Base-by-base conservation (phyloP, 2,113 vertebrate species). In the Equus przewalskii region DNA sequence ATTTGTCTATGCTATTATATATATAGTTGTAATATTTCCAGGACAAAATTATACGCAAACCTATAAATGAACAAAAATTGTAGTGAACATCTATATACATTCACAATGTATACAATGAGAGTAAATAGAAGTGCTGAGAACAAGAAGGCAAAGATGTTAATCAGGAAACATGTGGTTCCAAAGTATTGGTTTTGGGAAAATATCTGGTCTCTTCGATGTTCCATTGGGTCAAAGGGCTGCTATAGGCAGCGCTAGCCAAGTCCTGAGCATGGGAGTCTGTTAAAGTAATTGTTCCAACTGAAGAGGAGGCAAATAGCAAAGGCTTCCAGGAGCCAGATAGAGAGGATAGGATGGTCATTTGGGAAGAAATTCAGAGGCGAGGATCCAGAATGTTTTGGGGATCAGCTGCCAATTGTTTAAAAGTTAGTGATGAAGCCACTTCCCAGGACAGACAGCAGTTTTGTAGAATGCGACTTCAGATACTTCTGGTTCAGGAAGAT, bases 1-100 rank as follows among this genome's bases (percentile, higher is more conserved):
- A 72, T 95, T 92, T 51, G 8, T 97, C 30, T 97, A 60, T 96
- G 73, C 73, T 83, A 28, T 94, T 93, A 21, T 83, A 72, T 76
- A 36, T 58, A 79, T 80, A 83, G 58, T 86, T 56, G 56, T 70
- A 87, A 73, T 97, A 79, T 90, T 78, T 96, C 22, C n/a, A 82
- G 41, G 56, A 65, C 6, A 82, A 89, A 94, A 83, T 86, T 97
- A 67, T 86, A 75, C 16, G 64, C n/a, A 93, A 78, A 51, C 18
- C 51, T 89, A 62, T 91, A 96, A 91, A 70, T 93, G 51, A 83
- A 94, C 76, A 83, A 85, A 94, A 96, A 72, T 56, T 44, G 46
- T 24, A 83, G 19, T 81, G 33, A 83, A 60, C 30, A 90, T 91
- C 95, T 79, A 24, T 91, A 56, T 84, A 41, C 36, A 41, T 41